A percentile compares a stretch with the other conserved stretches of the same genome.
Conservation (phyloP, 2,888 invertebrate genomes). For the Digitonthophagus gazella region DNA sequence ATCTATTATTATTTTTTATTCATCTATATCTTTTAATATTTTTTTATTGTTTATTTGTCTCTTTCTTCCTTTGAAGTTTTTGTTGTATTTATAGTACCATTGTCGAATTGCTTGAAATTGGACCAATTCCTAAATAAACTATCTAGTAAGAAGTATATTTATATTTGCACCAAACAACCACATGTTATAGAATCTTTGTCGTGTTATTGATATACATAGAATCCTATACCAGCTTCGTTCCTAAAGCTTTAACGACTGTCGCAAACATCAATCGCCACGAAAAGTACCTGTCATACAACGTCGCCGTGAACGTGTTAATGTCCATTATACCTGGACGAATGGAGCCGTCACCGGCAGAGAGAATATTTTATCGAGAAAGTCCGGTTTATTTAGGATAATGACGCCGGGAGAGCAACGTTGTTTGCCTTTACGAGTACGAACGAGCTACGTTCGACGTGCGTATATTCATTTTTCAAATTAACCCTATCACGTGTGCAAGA, state of each 20-base stretch:
- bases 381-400: constrained; percentile 15
- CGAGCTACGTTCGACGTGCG: background rate
- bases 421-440: background rate
- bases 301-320: constrained; percentile 13
- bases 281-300: constrained; percentile 10
- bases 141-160: too few species aligned
- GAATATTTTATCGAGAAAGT: constrained; percentile 18
- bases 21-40: too few species aligned
- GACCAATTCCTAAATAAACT: too few species aligned
- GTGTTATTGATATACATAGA: background rate
- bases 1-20: too few species aligned
- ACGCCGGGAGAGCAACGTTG: background rate
- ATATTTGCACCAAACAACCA: too few species aligned
- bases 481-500: background rate
- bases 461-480: background rate
- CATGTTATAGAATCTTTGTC: background rate
- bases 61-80: too few species aligned
- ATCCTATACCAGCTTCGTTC: constrained; percentile 5
- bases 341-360: constrained; percentile 10
- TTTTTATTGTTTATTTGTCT: too few species aligned
- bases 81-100: too few species aligned
- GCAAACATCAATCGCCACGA: constrained; percentile 15
- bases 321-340: constrained; percentile 12
- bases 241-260: constrained; percentile 14
- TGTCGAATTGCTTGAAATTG: too few species aligned